Conservation (phyloP, 2,888 invertebrate genomes). For the Himalopsyche anomala region DNA sequence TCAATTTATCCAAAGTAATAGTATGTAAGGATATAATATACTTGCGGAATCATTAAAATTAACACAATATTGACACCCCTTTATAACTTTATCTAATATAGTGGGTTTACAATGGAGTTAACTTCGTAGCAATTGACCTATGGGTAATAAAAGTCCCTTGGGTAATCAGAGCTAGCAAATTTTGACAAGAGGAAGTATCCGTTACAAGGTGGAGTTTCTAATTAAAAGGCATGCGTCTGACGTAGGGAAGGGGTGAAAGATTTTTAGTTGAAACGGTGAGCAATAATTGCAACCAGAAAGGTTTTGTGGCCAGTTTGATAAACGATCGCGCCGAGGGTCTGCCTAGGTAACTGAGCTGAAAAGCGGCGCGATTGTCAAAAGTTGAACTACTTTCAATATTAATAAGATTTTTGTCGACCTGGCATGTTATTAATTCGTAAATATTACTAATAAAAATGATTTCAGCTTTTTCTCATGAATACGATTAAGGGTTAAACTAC, state of each 20-base stretch:
- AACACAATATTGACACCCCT: background rate
- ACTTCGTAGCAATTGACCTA: background rate
- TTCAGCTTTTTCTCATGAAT: background rate
- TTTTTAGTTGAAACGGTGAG: constrained; percentile 45
- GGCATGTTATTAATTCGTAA: too few relatives aligned
- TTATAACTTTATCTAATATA: background rate
- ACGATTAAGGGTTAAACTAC: background rate
- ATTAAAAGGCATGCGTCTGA: constrained; percentile 24
- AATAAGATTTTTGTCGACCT: too few relatives aligned
- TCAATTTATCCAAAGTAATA: too few relatives aligned
- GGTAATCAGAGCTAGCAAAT: constrained; percentile 26
- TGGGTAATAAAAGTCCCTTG: constrained; percentile 16
- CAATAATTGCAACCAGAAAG: constrained; percentile 47
- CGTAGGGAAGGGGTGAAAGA: constrained; percentile 15
- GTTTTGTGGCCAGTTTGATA: constrained; percentile 45
- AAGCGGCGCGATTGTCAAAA: too few relatives aligned
- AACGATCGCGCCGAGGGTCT: constrained; percentile 50
- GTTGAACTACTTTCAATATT: too few relatives aligned
- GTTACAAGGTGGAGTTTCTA: background rate
- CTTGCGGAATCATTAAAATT: background rate
- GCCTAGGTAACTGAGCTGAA: background rate
- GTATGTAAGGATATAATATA: too few relatives aligned
- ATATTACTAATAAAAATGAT: too few relatives aligned
- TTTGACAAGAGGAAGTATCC: background rate
- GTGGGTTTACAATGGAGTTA: background rate